Conservation (phyloP, 2,888 invertebrate genomes). For the Epirrhoe tristata region DNA sequence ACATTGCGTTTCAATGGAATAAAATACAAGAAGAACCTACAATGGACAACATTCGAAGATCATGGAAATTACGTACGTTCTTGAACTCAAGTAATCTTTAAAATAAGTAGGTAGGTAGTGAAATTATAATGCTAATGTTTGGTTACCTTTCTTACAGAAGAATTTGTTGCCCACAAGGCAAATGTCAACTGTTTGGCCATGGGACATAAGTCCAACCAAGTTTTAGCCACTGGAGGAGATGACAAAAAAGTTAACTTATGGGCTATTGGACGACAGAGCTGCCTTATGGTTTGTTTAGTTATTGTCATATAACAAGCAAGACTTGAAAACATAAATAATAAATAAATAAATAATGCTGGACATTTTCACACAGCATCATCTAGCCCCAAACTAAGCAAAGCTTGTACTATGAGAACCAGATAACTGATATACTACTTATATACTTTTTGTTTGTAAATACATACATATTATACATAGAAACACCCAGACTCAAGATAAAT, state of each 20-base stretch:
- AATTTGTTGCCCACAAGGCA: slow-evolving; percentile 94
- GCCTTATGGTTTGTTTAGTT: slow-evolving; percentile 92
- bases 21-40: slow-evolving; percentile 50
- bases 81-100: neutral
- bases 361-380: no score
- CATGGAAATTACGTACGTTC: slow-evolving; percentile 93
- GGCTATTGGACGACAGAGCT: slow-evolving; percentile 97
- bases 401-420: no score
- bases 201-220: slow-evolving; percentile 96
- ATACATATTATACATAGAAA: no score
- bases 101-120: neutral
- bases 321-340: neutral
- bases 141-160: slow-evolving; percentile 84
- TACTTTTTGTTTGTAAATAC: no score
- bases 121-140: neutral
- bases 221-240: slow-evolving; percentile 97
- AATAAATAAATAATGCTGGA: no score
- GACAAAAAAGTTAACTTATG: slow-evolving; percentile 99
- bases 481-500: no score
- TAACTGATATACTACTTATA: no score
- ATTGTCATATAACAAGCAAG: neutral
- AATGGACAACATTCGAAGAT: slow-evolving; percentile 87
- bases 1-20: slow-evolving; percentile 56
- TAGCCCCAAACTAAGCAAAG: no score
- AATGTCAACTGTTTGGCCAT: slow-evolving; percentile 95